phyloP scores from a whole-genome alignment of 1,140 invertebrate genomes.

The Choristoneura fumiferana region DNA sequence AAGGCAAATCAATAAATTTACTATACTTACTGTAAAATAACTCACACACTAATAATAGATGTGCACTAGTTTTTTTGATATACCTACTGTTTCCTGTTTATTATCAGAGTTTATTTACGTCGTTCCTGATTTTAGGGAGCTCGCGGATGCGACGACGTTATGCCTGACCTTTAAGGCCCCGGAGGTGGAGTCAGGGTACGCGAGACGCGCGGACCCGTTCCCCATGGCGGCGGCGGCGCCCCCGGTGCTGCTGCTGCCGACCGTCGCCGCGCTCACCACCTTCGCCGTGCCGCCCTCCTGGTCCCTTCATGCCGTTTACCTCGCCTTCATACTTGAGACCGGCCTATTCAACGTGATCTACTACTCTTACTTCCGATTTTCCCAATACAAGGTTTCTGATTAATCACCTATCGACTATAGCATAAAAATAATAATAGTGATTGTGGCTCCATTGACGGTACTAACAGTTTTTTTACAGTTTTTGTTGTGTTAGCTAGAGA shows the following conservation, averaged over 20 bases:
- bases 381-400: constrained; percentile 50
- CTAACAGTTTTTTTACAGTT: background rate
- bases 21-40: no score
- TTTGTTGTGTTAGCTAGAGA: background rate
- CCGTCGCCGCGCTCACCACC: constrained; percentile 45
- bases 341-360: constrained; percentile 56
- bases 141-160: constrained; percentile 83
- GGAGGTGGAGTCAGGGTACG: constrained; percentile 83
- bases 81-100: background rate
- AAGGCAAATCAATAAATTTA: no score
- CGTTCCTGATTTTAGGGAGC: constrained; percentile 74
- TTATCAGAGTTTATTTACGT: background rate
- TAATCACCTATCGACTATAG: background rate
- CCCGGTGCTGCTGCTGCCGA: constrained; percentile 56
- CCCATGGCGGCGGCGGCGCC: constrained; percentile 81
- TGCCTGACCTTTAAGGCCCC: constrained; percentile 83
- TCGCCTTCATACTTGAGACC: constrained; percentile 53
- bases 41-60: no score
- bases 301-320: constrained; percentile 52
- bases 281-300: constrained; percentile 54
- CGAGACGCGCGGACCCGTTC: constrained; percentile 70
- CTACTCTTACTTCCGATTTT: constrained; percentile 52
- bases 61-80: background rate
- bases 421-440: no score
- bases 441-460: no score